These are phyloP conservation scores for Gibbula magus DNA, from an alignment of 2,888 invertebrate species.

Conservation along the genomic window DNA sequence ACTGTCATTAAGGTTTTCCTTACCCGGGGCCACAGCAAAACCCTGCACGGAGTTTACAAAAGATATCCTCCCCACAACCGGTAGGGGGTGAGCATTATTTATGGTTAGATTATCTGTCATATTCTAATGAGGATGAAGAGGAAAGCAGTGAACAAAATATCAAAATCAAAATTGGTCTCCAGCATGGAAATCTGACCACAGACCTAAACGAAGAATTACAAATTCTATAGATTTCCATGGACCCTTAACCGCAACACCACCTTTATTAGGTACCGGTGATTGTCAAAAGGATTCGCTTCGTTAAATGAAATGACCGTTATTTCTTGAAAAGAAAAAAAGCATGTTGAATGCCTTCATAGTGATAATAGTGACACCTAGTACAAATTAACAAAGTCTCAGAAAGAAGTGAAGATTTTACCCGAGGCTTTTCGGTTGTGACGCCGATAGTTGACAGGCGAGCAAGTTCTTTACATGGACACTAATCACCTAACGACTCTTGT, in stretches of 20 bases:
- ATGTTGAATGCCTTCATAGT: constrained; percentile 18
- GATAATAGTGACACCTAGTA: constrained; percentile 17
- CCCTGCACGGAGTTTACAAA: neutral
- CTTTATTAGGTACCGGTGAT: too few relatives aligned
- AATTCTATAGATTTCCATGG: too few relatives aligned
- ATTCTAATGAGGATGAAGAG: neutral
- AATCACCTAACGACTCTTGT: constrained; percentile 25
- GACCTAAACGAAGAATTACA: too few relatives aligned
- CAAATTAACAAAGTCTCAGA: constrained; percentile 19
- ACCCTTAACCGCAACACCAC: too few relatives aligned
- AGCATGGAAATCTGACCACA: constrained; percentile 14
- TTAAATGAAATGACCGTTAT: too few relatives aligned
- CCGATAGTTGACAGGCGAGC: neutral
- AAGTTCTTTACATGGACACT: constrained; percentile 4
- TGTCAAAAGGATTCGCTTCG: too few relatives aligned
- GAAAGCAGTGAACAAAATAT: constrained; percentile 11
- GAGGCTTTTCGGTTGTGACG: constrained; percentile 3
- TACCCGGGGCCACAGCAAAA: neutral
- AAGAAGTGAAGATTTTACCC: neutral
- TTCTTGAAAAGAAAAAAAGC: constrained; percentile 2
- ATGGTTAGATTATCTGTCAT: constrained; percentile 9
- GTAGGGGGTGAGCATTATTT: neutral
- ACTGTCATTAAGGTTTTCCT: neutral
- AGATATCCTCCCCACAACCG: neutral
- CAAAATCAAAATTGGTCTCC: neutral